Evolutionary conservation across 2,113 vertebrate species (phyloP).

Genomic region (Thinocorus orbignyianus): DNA sequence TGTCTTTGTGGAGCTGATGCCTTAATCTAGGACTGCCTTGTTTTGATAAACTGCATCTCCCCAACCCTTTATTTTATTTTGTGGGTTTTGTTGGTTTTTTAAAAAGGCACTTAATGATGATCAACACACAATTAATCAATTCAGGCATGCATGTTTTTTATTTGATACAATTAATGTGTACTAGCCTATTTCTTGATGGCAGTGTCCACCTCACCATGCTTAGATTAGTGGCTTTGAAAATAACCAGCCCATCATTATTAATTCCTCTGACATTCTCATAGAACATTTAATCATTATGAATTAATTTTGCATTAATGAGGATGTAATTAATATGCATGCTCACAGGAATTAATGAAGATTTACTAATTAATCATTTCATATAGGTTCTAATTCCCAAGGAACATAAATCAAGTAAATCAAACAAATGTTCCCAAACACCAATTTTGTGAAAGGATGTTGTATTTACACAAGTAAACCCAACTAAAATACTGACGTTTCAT

Average conservation of each 20-base stretch:
- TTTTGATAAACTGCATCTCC: neutral
- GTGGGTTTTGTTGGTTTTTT: neutral
- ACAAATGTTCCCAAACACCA: slow-evolving; percentile 16
- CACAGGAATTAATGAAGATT: slow-evolving; percentile 46
- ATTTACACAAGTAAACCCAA: neutral
- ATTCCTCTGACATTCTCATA: slow-evolving; percentile 39
- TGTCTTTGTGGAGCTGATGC: neutral
- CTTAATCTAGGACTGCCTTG: neutral
- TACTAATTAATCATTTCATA: slow-evolving; percentile 5
- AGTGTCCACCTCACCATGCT: neutral
- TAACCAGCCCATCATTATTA: slow-evolving; percentile 50
- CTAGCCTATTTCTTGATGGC: neutral
- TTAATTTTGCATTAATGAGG: slow-evolving; percentile 52
- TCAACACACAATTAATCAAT: slow-evolving; percentile 10
- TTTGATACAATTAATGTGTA: slow-evolving; percentile 30
- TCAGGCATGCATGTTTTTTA: slow-evolving; percentile 5
- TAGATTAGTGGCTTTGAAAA: slow-evolving; percentile 45
- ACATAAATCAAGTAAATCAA: slow-evolving; percentile 33
- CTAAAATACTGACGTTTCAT: neutral
- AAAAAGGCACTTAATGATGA: slow-evolving; percentile 9
- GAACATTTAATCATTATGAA: slow-evolving; percentile 52
- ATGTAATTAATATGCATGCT: slow-evolving; percentile 60
- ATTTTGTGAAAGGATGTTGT: neutral
- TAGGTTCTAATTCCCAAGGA: neutral
- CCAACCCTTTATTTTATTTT: neutral